Evolutionary conservation across 2,113 vertebrate genomes (phyloP), one percentile per base, ranked within the genome.

Genomic region (Phylloscopus trochiloides): DNA sequence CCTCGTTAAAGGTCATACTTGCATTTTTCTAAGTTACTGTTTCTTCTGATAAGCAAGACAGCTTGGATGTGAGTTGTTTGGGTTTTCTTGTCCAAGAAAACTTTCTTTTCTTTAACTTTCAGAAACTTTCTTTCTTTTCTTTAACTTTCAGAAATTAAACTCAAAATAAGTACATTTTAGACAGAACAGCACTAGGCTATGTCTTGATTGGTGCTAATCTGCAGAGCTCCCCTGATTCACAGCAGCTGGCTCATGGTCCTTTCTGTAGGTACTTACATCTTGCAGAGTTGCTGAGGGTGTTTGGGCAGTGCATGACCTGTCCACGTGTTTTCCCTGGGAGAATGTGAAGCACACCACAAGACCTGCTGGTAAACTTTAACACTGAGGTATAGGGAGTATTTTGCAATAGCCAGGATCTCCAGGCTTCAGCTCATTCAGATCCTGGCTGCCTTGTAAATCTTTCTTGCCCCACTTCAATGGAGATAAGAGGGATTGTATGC

Each of bases 401-500:
- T 75, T 87, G 73, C 77, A 84, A 43, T 55, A 94, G 66, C 47
- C 72, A 43, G 84, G 80, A 86, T 84, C 86, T 88, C 61, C 76
- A 94, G 81, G 51, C 51, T 91, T 74, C 65, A 65, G 32, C 24
- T 88, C 24, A 2, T 70, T 83, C 54, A 90, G n/a, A 88, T 70
- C n/a, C 75, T 92, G 59, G 26, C 38, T 0, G 4, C 82, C 95
- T 96, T 97, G 93, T 96, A 96, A 97, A 94, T 94, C 92, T 96
- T 94, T 75, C 81, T 90, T 78, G 55, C 63, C 78, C 67, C 76
- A 75, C 82, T 96, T 96, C 94, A 90, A 13, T 96, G 93, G 94
- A 96, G 94, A 96, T 94, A 97, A 97, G 95, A 96, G 3, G 67
- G 72, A 76, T 65, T 77, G 24, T 83, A n/a, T 14, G 67, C 54